Base-by-base conservation (phyloP, 2,888 invertebrate species). In the Pomacea canaliculata region DNA sequence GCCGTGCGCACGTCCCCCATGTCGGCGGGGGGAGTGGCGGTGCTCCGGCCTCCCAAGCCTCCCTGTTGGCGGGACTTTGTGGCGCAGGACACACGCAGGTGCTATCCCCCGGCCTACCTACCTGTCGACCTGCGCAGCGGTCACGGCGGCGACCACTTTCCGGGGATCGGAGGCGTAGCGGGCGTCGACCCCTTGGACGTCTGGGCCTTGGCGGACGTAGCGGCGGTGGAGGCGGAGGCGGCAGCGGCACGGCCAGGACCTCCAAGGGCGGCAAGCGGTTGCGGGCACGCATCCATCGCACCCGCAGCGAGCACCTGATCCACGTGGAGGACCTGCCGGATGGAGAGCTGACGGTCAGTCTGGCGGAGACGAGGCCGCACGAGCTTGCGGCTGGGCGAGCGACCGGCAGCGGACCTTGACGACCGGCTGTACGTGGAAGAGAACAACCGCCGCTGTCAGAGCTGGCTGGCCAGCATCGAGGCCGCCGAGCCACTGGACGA, bases 11-110 rank as follows among this genome's bases (percentile, higher is more conserved):
- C 71, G 8, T 59, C 70, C 56, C 5, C 59, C 27, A 69, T 74
- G 74, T n/a, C 65, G 62, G 76, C 60, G 12, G 78, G 75, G 13
- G 75, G 71, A 1, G 73, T 77, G 62, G 70, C 77, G 68, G 67
- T 76, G 67, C 73, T 79, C 37, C 83, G 85, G 73, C 88, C 88
- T 13, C 88, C 88, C 10, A 86, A 85, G 76, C 86, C 87, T 46
- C 88, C 88, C 27, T 87, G 87, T 79, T 88, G 88, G 88, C 79
- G 85, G 23, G 87, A 88, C 78, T 86, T 88, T 59, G 83, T 87
- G 66, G 76, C 76, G 13, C 78, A 71, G 60, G 74, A 69, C 48
- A 37, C 74, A n/a, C 74, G 74, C 48, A 74, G 62, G 48, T 67
- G 69, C n/a, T 67, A 68, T 62, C 12, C 67, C n/a, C n/a, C 51